phyloP scores from a whole-genome alignment of 1,140 invertebrate genomes.

The Brachionus rubens region DNA sequence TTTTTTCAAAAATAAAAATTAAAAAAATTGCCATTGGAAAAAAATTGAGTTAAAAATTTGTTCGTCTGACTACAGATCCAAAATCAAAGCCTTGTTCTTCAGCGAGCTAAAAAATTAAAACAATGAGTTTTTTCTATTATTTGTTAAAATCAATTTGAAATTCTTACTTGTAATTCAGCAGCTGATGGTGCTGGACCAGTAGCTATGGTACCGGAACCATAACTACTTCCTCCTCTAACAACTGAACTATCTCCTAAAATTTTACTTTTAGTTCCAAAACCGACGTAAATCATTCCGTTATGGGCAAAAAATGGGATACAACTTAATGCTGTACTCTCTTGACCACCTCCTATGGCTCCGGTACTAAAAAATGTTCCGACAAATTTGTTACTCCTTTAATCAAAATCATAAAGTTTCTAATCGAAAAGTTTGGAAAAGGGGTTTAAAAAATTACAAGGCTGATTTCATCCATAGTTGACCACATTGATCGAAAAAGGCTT shows the following conservation, averaged over 20 bases:
- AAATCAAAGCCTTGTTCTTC: slow-evolving; percentile 33
- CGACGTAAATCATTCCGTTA: slow-evolving; percentile 37
- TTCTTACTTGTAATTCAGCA: slow-evolving; percentile 8
- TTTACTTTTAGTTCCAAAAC: slow-evolving; percentile 15
- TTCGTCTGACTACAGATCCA: slow-evolving; percentile 35
- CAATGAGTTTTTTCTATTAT: too few relatives aligned
- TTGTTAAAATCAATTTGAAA: neutral
- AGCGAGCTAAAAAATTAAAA: neutral
- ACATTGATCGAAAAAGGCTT: slow-evolving; percentile 35
- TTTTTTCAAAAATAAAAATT: too few relatives aligned
- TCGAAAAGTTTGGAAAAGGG: neutral
- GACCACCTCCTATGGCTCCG: neutral
- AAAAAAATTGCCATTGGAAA: neutral
- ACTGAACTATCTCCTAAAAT: neutral
- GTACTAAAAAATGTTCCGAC: slow-evolving; percentile 43
- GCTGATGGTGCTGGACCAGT: neutral
- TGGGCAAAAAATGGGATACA: slow-evolving; percentile 46
- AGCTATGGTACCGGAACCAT: slow-evolving; percentile 33
- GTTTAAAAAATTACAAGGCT: too few relatives aligned
- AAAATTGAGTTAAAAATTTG: slow-evolving; percentile 14
- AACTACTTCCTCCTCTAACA: neutral
- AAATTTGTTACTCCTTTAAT: too few relatives aligned
- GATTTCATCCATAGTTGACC: slow-evolving; percentile 41
- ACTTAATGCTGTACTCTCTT: slow-evolving; percentile 34
- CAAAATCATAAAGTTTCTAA: too few relatives aligned